Percentiles rank a stretch among this genome's conserved stretches.
Conservation (phyloP, 2,888 invertebrate genomes). For the Frankliniella fusca region DNA sequence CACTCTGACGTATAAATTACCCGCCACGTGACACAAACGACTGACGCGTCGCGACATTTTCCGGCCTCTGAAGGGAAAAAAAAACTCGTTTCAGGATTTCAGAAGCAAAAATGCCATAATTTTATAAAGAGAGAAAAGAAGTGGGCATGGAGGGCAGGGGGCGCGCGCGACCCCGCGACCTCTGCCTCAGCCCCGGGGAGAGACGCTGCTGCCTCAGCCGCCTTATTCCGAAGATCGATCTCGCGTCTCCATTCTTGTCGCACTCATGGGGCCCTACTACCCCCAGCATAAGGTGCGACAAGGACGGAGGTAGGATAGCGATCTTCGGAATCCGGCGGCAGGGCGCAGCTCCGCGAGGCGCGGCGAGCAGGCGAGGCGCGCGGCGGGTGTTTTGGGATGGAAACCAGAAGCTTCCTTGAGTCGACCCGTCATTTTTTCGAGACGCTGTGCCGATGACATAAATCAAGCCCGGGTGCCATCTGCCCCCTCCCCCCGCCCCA, state of each 20-base stretch:
- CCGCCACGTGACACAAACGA: neutral
- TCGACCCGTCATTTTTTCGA: neutral
- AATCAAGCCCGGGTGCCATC: neutral
- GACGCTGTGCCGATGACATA: neutral
- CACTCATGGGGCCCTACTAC: no score
- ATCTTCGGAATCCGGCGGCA: no score
- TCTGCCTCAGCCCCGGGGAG: no score
- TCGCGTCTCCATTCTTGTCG: no score
- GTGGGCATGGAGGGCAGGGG: no score
- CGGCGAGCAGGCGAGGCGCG: neutral
- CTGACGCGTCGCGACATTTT: slow-evolving; percentile 7
- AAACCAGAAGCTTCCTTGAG: slow-evolving; percentile 18
- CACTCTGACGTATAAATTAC: slow-evolving; percentile 1
- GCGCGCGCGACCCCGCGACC: no score
- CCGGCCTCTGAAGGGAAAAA: neutral
- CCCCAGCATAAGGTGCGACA: no score
- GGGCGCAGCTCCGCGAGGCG: no score
- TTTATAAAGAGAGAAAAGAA: neutral
- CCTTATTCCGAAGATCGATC: no score
- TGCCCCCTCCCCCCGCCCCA: neutral
- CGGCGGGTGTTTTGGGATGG: neutral
- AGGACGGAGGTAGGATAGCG: no score
- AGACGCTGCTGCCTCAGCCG: no score
- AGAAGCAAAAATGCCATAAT: neutral
- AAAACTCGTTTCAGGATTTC: neutral